A percentile compares a stretch with the other conserved stretches of the same genome.
Conservation (phyloP, 2,113 vertebrate species). For the Pelecanoides urinatrix region DNA sequence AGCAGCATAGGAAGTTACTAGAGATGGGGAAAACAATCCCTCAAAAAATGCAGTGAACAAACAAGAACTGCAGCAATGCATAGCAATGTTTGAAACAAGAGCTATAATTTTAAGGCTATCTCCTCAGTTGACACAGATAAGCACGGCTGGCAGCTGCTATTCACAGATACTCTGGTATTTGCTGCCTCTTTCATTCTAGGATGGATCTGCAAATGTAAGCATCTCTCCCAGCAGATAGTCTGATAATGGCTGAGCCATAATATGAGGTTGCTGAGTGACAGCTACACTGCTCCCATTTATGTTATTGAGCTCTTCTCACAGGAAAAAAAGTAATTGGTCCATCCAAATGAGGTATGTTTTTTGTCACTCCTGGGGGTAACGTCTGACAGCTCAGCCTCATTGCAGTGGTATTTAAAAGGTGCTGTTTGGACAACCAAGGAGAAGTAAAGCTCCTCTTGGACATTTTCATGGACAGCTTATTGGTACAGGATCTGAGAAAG, state of each 20-base stretch:
- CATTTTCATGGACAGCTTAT: background rate
- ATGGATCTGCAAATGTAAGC: background rate
- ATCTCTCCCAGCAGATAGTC: background rate
- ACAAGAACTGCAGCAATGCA: background rate
- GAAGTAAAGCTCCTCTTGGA: background rate
- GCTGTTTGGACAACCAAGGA: background rate
- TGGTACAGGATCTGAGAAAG: background rate
- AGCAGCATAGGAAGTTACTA: background rate
- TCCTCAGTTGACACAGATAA: background rate
- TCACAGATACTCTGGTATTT: background rate
- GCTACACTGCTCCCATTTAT: background rate
- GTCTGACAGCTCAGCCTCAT: background rate
- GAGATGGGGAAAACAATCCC: background rate
- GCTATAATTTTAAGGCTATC: background rate
- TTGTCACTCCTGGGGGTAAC: background rate
- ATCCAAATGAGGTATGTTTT: background rate
- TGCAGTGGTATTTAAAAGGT: background rate
- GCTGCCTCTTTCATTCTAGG: background rate
- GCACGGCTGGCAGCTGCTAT: background rate
- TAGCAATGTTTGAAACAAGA: background rate
- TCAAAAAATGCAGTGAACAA: background rate
- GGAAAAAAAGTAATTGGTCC: background rate
- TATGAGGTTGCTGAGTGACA: background rate
- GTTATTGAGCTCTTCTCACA: background rate
- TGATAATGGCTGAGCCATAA: accelerated